Evolutionary conservation across 1,140 invertebrate species (phyloP).

Genomic region (Delia radicum): DNA sequence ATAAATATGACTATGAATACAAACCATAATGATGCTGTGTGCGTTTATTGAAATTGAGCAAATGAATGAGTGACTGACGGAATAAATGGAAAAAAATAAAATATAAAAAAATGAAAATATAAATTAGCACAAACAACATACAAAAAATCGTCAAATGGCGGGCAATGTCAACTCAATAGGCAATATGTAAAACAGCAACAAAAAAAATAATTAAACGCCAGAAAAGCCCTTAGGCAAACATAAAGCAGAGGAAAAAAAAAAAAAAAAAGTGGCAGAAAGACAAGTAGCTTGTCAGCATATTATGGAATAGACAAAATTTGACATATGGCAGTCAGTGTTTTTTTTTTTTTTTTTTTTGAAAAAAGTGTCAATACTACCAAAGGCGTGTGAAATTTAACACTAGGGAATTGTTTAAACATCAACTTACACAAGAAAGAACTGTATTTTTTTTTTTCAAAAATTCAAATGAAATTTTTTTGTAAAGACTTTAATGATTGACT

Average conservation of each 20-base stretch:
- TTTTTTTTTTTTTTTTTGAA: no score
- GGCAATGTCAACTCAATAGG: neutral
- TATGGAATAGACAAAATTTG: neutral
- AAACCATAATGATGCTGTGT: neutral
- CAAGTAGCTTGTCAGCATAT: neutral
- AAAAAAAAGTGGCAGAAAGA: neutral
- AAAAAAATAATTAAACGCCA: neutral
- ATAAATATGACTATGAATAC: no score
- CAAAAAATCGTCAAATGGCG: neutral
- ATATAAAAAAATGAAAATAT: neutral
- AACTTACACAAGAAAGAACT: no score
- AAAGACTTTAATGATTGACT: no score
- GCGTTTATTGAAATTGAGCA: neutral
- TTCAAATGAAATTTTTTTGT: no score
- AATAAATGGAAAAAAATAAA: no score
- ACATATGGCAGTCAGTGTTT: neutral
- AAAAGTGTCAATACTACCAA: neutral
- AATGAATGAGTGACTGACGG: no score
- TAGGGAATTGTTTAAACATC: neutral
- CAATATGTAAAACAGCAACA: neutral
- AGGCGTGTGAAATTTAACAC: conserved; percentile 15
- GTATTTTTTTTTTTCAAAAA: no score
- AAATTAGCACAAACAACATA: neutral
- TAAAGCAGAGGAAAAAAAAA: neutral
- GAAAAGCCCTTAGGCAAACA: neutral